These are phyloP conservation scores for Phylloscopus collybita DNA, from an alignment of 2,797 vertebrate genomes.

Conservation along the genomic window DNA sequence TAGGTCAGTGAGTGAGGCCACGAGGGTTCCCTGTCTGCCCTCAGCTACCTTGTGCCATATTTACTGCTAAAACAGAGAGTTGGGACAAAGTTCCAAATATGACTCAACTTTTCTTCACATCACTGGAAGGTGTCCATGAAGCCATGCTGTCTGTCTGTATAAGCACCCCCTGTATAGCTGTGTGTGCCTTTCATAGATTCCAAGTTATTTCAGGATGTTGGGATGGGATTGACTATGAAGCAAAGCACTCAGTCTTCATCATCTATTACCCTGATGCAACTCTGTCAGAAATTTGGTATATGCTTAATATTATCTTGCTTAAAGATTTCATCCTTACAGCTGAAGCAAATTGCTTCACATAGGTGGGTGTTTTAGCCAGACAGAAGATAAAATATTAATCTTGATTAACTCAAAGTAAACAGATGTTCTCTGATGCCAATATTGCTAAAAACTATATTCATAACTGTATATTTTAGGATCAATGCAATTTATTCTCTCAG, in stretches of 20 bases:
- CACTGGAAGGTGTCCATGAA: background rate
- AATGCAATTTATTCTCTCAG: background rate
- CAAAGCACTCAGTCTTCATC: background rate
- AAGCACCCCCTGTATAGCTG: background rate
- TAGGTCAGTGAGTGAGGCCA: background rate
- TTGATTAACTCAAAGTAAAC: conserved; percentile 58
- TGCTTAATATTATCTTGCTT: background rate
- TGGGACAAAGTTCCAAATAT: background rate
- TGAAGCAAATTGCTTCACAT: background rate
- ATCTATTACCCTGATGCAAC: background rate
- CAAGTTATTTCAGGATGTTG: background rate
- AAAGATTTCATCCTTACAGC: background rate
- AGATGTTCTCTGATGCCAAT: conserved; percentile 38
- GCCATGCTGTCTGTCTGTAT: background rate
- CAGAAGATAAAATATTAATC: conserved; percentile 56
- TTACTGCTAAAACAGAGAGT: background rate
- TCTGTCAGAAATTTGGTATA: background rate
- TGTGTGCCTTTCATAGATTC: background rate
- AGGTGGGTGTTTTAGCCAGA: conserved; percentile 45
- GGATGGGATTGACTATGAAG: background rate
- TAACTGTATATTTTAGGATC: conserved; percentile 26
- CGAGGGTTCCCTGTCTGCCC: background rate
- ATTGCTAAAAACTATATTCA: background rate
- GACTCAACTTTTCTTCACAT: background rate
- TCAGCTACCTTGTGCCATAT: background rate